Base-by-base conservation (phyloP, 1,140 invertebrate species). In the Drosophila sproati region DNA sequence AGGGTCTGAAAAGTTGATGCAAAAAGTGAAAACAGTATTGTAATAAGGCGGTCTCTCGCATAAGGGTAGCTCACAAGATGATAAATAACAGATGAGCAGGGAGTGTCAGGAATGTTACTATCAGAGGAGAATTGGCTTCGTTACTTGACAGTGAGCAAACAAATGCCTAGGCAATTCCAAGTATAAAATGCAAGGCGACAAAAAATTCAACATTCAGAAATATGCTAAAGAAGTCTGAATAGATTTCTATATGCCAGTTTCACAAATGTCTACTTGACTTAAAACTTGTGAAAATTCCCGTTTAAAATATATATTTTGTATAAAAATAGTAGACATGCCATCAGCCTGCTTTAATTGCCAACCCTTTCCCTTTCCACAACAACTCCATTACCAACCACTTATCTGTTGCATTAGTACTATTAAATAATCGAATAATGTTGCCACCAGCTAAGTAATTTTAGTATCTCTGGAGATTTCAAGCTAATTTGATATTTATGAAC, bases 11-110 rank as follows among this genome's bases (percentile, higher is more conserved):
- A 71, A 54, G 43, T 63, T 64, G 51, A 51, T 29, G 51, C 51
- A 41, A 41, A 64, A 64, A 45, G 45, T 66, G 37, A 52, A 41
- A 41, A 51, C 29, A 10, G 55, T 6, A 31, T 48, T 20, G 20
- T 3, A 29, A 4, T 28, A 29, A 10, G 48, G 56, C 6, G 34
- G 45, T 47, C 41, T 39, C 6, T 68, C 41, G 8, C 39, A 62
- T 31, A 28, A 54, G 62, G 64, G 54, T 71, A 66, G 57, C 54
- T 35, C 47, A 51, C 70, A 78, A 73, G 78, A 80, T 85, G 85
- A 89, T 89, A 89, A 89, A 89, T 89, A 89, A 89, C 68, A 76
- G 75, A 89, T 90, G 86, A 90, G 85, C 80, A 73, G 71, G 69
- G 80, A 78, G 80, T 88, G 83, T 88, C 70, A 66, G 74, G 70